Evolutionary conservation across 1,140 invertebrate genomes (phyloP).

Genomic region (Brachionus asplanchnoidis): DNA sequence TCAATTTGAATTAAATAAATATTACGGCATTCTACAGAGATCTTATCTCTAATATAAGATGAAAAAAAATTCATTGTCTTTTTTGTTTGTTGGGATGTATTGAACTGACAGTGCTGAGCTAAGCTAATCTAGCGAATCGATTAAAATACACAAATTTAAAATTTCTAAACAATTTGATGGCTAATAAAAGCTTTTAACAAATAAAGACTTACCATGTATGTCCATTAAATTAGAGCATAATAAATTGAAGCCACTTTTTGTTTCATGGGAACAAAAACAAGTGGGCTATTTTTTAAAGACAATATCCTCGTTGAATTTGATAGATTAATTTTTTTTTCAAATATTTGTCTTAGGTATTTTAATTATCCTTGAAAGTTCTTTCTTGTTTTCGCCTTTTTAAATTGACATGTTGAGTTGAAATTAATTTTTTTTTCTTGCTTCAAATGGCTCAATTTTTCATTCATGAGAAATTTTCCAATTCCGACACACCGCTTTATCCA

Average conservation of each 20-base stretch:
- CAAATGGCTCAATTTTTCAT: not conserved
- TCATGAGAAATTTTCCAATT: not conserved
- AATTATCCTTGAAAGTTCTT: slow-evolving; percentile 3
- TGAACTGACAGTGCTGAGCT: not conserved
- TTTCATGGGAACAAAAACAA: not conserved
- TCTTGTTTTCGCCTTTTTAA: not conserved
- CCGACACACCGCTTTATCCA: not conserved
- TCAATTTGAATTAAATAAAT: not conserved
- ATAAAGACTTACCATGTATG: not conserved
- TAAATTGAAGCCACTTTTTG: not conserved
- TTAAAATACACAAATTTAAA: not conserved
- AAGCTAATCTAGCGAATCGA: not conserved
- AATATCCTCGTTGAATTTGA: not conserved
- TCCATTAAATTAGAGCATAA: slow-evolving; percentile 2
- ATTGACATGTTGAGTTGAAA: not conserved
- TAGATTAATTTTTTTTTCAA: not conserved
- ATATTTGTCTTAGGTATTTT: not conserved
- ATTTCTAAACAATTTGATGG: slow-evolving; percentile 2
- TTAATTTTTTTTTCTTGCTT: not conserved
- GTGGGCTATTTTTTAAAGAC: not conserved
- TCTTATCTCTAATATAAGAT: not conserved
- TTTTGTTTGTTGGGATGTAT: not conserved
- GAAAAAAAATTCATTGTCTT: not conserved
- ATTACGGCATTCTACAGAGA: not conserved
- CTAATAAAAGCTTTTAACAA: not conserved